Evolutionary conservation across 2,797 vertebrate species (phyloP).

Genomic region (Percopsis omiscomaycus): DNA sequence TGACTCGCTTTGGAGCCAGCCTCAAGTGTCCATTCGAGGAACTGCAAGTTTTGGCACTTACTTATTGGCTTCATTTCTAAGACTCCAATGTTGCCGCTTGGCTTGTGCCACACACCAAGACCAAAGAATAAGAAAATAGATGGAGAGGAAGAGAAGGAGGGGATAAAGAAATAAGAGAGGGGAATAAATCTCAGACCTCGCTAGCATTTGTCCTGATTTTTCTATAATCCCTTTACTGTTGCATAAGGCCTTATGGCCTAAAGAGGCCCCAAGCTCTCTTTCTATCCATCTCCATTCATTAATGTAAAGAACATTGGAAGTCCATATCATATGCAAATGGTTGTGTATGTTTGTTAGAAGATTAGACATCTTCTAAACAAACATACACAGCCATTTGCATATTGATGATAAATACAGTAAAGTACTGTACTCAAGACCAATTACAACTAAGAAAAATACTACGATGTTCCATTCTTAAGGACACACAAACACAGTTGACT

Average conservation of each 20-base stretch:
- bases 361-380: too few species aligned
- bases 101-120: background rate
- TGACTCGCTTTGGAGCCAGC: too few species aligned
- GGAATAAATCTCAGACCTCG: conserved; percentile 51
- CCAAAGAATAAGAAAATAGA: background rate
- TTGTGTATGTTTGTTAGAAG: background rate
- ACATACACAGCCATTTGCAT: conserved; percentile 5
- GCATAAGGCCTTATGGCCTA: background rate
- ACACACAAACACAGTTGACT: conserved; percentile 10
- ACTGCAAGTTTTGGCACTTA: too few species aligned
- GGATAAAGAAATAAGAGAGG: conserved; percentile 7
- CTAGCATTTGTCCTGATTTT: conserved; percentile 70
- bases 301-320: background rate
- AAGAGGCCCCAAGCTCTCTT: background rate
- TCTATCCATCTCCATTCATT: background rate
- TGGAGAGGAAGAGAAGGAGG: background rate
- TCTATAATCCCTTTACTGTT: conserved; percentile 11
- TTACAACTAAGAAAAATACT: conserved; percentile 59
- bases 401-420: background rate
- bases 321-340: background rate
- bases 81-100: background rate
- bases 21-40: too few species aligned
- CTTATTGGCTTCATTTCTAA: too few species aligned
- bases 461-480: conserved; percentile 33
- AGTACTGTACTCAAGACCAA: conserved; percentile 49